Percentiles rank a stretch among this genome's conserved stretches.
Conservation (phyloP, 2,113 vertebrate genomes). For the Glareola pratincola region DNA sequence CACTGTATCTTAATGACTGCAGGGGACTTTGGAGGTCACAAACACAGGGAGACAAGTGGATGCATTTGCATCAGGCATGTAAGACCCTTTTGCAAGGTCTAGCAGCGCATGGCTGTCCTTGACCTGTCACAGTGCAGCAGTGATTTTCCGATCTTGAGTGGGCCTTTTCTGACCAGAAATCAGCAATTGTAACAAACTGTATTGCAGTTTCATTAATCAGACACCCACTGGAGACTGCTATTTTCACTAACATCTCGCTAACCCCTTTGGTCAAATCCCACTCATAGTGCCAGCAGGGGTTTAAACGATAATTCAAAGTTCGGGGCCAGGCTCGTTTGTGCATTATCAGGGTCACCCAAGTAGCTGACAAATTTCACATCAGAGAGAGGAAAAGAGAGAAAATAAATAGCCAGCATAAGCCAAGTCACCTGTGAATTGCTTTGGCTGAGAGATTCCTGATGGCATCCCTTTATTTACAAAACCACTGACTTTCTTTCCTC, state of each 20-base stretch:
- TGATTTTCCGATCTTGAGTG: neutral
- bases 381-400: neutral
- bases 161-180: neutral
- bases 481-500: neutral
- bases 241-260: neutral
- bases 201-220: neutral
- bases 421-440: neutral
- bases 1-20: neutral
- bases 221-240: neutral
- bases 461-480: neutral
- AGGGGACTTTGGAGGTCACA: neutral
- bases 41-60: neutral
- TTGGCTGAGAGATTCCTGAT: neutral
- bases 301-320: neutral
- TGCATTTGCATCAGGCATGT: neutral
- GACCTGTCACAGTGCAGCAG: neutral
- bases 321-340: neutral
- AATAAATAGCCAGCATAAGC: neutral
- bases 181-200: neutral
- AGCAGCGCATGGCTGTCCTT: neutral
- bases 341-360: neutral
- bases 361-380: neutral
- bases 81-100: neutral
- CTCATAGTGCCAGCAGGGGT: neutral
- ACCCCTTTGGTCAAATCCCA: neutral